Evolutionary conservation across 2,113 vertebrate species (phyloP).

Genomic region (Apteryx mantelli): DNA sequence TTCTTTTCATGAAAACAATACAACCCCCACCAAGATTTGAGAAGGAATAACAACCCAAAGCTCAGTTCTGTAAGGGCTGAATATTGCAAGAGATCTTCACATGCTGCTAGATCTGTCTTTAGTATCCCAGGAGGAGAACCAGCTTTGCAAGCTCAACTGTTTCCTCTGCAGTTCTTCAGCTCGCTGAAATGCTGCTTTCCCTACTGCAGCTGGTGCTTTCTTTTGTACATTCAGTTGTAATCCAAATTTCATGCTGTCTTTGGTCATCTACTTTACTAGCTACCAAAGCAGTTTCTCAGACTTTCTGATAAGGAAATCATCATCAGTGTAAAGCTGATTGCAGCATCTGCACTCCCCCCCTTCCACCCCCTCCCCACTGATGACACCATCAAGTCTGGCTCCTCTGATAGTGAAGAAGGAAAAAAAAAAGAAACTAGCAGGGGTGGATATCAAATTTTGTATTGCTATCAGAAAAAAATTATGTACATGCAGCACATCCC

Average conservation of each 20-base stretch:
- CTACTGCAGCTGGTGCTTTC: neutral
- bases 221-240: neutral
- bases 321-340: neutral
- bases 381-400: constrained; percentile 25
- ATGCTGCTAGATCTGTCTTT: neutral
- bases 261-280: neutral
- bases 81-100: neutral
- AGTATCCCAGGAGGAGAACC: neutral
- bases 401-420: neutral
- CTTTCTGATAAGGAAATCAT: neutral
- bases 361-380: neutral
- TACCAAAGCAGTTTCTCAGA: constrained; percentile 11
- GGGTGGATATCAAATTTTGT: neutral
- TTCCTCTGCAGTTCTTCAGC: neutral
- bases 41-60: neutral
- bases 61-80: neutral
- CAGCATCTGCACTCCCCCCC: neutral
- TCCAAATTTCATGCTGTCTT: neutral
- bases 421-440: neutral
- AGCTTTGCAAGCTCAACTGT: constrained; percentile 14
- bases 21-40: neutral
- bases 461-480: neutral
- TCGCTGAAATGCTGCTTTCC: neutral
- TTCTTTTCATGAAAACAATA: neutral
- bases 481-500: neutral